phyloP scores from a whole-genome alignment of 2,888 invertebrate genomes.

The Rhamphomyia laevipes region DNA sequence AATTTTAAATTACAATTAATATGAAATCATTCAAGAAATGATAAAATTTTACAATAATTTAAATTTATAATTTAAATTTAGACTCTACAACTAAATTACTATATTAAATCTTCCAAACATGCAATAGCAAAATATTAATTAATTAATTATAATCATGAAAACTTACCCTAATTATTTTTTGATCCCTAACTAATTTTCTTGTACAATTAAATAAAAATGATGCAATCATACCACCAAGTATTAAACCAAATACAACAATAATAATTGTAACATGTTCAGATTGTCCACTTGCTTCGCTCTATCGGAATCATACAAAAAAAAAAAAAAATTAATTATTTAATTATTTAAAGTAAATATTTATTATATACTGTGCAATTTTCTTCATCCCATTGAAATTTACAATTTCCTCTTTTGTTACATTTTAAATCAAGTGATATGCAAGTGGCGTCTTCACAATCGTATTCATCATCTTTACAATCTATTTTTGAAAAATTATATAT shows the following conservation, averaged over 20 bases:
- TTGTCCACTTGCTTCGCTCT: slow-evolving; percentile 30
- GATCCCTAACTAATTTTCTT: slow-evolving; percentile 74
- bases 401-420: slow-evolving; percentile 68
- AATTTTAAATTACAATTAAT: no score
- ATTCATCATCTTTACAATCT: slow-evolving; percentile 50
- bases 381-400: slow-evolving; percentile 74
- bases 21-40: no score
- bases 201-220: slow-evolving; percentile 82
- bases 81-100: no score
- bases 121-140: no score
- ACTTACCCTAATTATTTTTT: slow-evolving; percentile 72
- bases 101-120: no score
- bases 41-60: no score
- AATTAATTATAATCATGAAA: neutral
- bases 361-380: slow-evolving; percentile 41
- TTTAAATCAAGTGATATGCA: slow-evolving; percentile 59
- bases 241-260: slow-evolving; percentile 74
- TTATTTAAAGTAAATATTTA: no score
- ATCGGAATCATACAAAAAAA: slow-evolving; percentile 11
- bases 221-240: slow-evolving; percentile 77
- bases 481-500: neutral
- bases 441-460: slow-evolving; percentile 76
- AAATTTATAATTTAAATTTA: no score
- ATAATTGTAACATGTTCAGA: slow-evolving; percentile 74
- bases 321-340: no score